These are phyloP conservation scores for Meandrina meandrites DNA, from an alignment of 92 coral and sea anemone genomes.

Conservation along the genomic window DNA sequence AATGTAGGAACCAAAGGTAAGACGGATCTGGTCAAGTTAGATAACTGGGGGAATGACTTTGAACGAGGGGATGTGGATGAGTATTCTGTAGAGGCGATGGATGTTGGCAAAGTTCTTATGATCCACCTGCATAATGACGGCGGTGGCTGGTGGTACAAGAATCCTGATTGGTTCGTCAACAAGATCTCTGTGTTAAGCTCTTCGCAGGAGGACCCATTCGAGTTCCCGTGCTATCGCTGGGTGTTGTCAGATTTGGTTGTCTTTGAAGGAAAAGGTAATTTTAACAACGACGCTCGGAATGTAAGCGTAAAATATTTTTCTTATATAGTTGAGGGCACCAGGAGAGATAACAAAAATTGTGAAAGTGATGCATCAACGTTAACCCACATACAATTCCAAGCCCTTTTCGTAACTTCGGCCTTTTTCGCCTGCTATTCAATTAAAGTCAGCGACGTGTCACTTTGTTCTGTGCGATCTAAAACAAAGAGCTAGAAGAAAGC, in stretches of 20 bases:
- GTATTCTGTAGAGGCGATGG: constrained; percentile 67
- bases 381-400: no score
- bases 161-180: constrained; percentile 80
- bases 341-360: no score
- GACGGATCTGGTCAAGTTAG: constrained; percentile 63
- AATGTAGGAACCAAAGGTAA: constrained; percentile 78
- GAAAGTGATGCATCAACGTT: no score
- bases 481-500: no score
- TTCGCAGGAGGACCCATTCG: constrained; percentile 37
- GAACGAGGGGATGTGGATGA: constrained; percentile 63
- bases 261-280: constrained; percentile 71
- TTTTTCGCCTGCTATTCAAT: no score
- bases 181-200: constrained; percentile 63
- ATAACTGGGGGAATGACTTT: constrained; percentile 61
- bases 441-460: no score
- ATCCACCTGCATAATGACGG: constrained; percentile 66
- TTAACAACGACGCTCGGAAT: not conserved
- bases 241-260: constrained; percentile 62
- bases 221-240: constrained; percentile 83
- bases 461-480: no score
- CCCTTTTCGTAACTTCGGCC: no score
- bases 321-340: no score
- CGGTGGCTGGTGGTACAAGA: constrained; percentile 38
- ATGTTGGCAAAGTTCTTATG: constrained; percentile 80
- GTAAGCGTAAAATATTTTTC: not conserved